Base-by-base conservation (phyloP, 2,113 vertebrate species). In the Oreotrochilus melanogaster region DNA sequence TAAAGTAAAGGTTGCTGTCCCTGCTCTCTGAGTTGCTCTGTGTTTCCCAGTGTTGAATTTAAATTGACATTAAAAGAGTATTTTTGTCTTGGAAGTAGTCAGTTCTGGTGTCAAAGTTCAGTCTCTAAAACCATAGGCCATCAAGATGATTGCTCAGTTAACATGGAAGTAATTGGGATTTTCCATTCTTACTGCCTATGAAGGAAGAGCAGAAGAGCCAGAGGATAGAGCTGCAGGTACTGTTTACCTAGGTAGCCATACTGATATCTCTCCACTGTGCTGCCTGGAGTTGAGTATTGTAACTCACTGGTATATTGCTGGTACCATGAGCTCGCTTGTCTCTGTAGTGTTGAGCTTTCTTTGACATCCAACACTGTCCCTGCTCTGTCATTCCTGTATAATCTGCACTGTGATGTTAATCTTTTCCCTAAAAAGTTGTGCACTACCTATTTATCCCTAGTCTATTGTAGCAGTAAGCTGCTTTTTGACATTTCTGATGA, bases 221-320 rank as follows among this genome's bases (percentile, higher is more conserved):
- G 83, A 2, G 22, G 10, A 21, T 10, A 1, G 1, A 21, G 13
- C 58, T 0, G 1, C 13, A 31, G 81, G 14, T 0, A 1, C 58
- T 45, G 70, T 54, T 47, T 31, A 48, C 48, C 23, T 16, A 9
- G 69, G 50, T 0, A 0, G 25, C 78, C 0, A 15, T 50, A n/a
- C 78, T 93, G 76, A 15, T 42, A 7, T 0, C 0, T 66, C 75
- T 42, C n/a, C 87, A 73, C 69, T 0, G 0, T 81, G 81, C 60
- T 85, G 62, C 18, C 71, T 79, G 79, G 3, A 48, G 27, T 33
- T 28, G 54, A 72, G 45, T 10, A 0, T 6, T 72, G 43, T 39
- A 28, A 1, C 62, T 78, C 54, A 3, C 57, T 43, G 89, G 67
- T 78, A 25, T 61, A 47, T 0, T 45, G 78, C 65, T 78, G 62